These are phyloP conservation scores for Diarsia mendica DNA, from an alignment of 2,888 invertebrate species.

Conservation along the genomic window DNA sequence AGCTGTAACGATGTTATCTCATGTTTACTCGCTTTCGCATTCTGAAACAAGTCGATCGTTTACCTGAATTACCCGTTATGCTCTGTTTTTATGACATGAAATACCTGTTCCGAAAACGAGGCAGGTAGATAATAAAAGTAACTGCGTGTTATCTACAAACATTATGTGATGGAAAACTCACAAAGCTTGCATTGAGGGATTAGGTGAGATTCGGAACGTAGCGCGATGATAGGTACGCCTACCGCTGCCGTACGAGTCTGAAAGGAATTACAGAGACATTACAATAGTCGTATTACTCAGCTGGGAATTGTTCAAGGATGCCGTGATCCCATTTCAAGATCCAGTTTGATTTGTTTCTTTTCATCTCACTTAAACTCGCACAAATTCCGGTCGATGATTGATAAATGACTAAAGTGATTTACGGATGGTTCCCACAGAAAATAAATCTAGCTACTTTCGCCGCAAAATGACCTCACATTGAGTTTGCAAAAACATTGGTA, in stretches of 20 bases:
- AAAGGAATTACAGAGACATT: slow-evolving; percentile 67
- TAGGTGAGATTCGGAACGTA: slow-evolving; percentile 50
- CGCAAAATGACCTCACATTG: slow-evolving; percentile 25
- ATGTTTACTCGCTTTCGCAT: slow-evolving; percentile 56
- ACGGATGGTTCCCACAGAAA: slow-evolving; percentile 28
- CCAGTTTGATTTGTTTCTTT: slow-evolving; percentile 47
- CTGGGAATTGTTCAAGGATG: slow-evolving; percentile 59
- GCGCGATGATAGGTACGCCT: slow-evolving; percentile 15
- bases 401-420: slow-evolving; percentile 50
- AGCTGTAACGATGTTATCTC: slow-evolving; percentile 56
- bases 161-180: slow-evolving; percentile 61
- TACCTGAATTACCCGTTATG: slow-evolving; percentile 62
- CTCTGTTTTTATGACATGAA: slow-evolving; percentile 61
- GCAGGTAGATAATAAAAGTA: slow-evolving; percentile 60
- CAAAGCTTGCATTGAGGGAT: slow-evolving; percentile 66
- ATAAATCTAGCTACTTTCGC: slow-evolving; percentile 42
- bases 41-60: slow-evolving; percentile 67
- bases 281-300: slow-evolving; percentile 66
- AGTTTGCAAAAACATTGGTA: background rate
- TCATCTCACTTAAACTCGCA: slow-evolving; percentile 26
- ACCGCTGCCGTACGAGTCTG: slow-evolving; percentile 47
- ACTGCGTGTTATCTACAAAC: slow-evolving; percentile 59
- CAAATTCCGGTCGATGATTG: slow-evolving; percentile 54
- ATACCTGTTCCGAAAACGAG: slow-evolving; percentile 46
- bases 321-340: slow-evolving; percentile 41